Evolutionary conservation across 1,140 invertebrate species (phyloP).

Genomic region (Telenomus remus): DNA sequence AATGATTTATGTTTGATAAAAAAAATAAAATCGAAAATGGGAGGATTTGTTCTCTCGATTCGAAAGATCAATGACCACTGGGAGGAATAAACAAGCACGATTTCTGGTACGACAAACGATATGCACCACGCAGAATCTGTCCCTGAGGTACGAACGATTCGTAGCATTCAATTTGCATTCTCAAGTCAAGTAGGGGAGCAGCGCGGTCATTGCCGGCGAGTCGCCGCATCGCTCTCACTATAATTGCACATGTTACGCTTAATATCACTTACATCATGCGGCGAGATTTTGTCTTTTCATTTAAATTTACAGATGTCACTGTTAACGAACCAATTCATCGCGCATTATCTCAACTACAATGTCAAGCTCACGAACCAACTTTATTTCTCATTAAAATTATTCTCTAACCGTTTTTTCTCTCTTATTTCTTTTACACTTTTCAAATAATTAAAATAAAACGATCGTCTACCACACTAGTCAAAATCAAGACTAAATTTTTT

Average conservation of each 20-base stretch:
- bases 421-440: too few species aligned
- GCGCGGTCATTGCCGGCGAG: slow-evolving; percentile 53
- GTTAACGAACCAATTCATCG: slow-evolving; percentile 32
- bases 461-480: too few species aligned
- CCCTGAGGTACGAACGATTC: slow-evolving; percentile 63
- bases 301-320: slow-evolving; percentile 23
- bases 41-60: too few species aligned
- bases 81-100: slow-evolving; percentile 45
- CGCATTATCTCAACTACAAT: slow-evolving; percentile 3
- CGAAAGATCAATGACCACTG: slow-evolving; percentile 13
- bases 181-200: slow-evolving; percentile 63
- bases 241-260: slow-evolving; percentile 50
- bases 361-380: slow-evolving; percentile 16
- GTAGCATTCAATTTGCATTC: slow-evolving; percentile 69
- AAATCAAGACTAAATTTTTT: too few species aligned
- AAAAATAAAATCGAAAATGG: too few species aligned
- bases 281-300: slow-evolving; percentile 32
- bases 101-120: slow-evolving; percentile 60
- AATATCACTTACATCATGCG: slow-evolving; percentile 48
- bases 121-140: slow-evolving; percentile 66
- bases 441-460: too few species aligned
- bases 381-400: neutral
- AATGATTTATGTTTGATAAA: too few species aligned
- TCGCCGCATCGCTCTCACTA: slow-evolving; percentile 20
- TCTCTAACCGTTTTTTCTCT: too few species aligned